Evolutionary conservation across 2,113 vertebrate species (phyloP), one percentile per base, ranked within the genome.

Genomic region (Baryphthengus martii): DNA sequence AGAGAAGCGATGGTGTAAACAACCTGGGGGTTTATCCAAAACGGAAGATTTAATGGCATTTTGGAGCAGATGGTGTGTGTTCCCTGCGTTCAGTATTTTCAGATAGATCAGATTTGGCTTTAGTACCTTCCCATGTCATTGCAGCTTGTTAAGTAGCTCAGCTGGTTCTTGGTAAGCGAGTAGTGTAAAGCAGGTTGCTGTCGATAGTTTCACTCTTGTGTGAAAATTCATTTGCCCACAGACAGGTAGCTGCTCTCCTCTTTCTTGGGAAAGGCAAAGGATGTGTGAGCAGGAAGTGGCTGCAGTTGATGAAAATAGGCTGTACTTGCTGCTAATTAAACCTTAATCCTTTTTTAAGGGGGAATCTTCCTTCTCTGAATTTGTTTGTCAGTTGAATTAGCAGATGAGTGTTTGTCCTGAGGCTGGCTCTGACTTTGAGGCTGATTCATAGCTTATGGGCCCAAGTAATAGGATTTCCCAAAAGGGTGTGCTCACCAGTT

Each of bases 1-100:
- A 86, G 58, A 35, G 37, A 40, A 45, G 28, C 1, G 5, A 4
- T 61, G 45, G 19, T 2, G 0, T 31, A 31, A 31, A 33, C 0
- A 13, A 50, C 52, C 47, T 40, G 37, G 44, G 40, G 53, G 7
- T 31, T 74, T 59, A 44, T 0, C 23, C 23, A 47, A 44, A 88
- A 16, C 5, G 4, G 20, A 67, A 78, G 13, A 17, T 50, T 50
- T 72, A 14, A 31, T 62, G 63, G 39, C 26, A 35, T 80, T 77
- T 58, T 80, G 55, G 39, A 92, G n/a, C n/a, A 83, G 55, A 24
- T 25, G 9, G 23, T 65, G 6, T 35, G 18, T 24, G 29, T 58
- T 50, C 20, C 7, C 13, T 42, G 13, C 29, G 33, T 26, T 93
- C 14, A 11, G 2, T 77, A 86, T 86, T 39, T 55, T 85, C 0